Evolutionary conservation across 1,140 invertebrate genomes (phyloP), one percentile per base, ranked within the genome.

Genomic region (Aleiodes sp.): DNA sequence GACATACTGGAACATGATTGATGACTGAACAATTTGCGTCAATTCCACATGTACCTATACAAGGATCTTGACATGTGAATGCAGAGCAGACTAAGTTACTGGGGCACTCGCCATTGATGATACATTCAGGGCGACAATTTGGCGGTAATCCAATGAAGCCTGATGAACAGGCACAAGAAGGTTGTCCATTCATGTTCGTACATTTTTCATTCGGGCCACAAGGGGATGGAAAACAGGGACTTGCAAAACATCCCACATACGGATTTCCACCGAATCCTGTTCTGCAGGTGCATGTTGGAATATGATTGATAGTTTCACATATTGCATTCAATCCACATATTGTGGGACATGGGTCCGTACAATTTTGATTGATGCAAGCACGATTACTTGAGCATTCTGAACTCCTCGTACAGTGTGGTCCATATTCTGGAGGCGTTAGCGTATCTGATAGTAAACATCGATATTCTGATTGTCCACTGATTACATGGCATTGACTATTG

Each of bases 151-250:
- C 93, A 39, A 91, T 88, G 70, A 88, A 92, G 64, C 86, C 88
- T 9, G 81, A 74, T 29, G 88, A 75, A 80, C 92, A 94, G 4
- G 88, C 88, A 78, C 91, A 93, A 12, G 90, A 90, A 31, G 90
- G 87, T 28, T 83, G 82, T 60, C 86, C 89, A 29, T 88, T 87
- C 43, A 90, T 84, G 29, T 90, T 86, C 70, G 88, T 83, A 78
- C 93, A 94, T 75, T 90, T 84, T 12, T 91, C 88, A 79, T 92
- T 91, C 16, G 87, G 86, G 31, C 92, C 93, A 81, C 93, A 94
- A 4, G 91, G 91, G 39, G 89, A 90, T 46, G 91, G 91, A 19
- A 88, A 52, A 76, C 92, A 93, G 2, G 91, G 91, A 75, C 91
- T 65, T 33, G 76, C 76, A 70, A 70, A 75, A 73, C 88, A 90